Evolutionary conservation across 2,113 vertebrate genomes (phyloP).

Genomic region (Lasiurus cinereus): DNA sequence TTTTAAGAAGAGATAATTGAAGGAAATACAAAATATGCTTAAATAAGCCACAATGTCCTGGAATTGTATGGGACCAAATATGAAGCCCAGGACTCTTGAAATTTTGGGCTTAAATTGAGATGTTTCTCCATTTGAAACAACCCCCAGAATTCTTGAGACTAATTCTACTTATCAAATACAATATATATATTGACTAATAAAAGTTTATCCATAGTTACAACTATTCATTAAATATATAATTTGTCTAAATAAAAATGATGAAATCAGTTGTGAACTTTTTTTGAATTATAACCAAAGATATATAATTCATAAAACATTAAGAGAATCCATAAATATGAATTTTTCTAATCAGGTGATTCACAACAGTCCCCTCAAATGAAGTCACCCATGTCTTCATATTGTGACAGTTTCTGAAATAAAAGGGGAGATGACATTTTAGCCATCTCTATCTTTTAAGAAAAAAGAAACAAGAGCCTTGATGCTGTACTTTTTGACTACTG

Average conservation of each 20-base stretch:
- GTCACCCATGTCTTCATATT: not conserved
- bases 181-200: not conserved
- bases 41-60: conserved; percentile 26
- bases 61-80: conserved; percentile 24
- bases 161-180: not conserved
- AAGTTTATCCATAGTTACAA: not conserved
- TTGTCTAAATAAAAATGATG: conserved; percentile 10
- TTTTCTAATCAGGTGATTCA: not conserved
- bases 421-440: not conserved
- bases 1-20: conserved; percentile 29
- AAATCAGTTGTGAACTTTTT: not conserved
- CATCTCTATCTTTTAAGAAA: not conserved
- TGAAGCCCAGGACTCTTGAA: not conserved
- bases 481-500: not conserved
- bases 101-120: conserved; percentile 27
- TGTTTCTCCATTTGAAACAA: conserved; percentile 39
- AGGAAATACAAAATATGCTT: not conserved
- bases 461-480: not conserved
- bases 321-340: not conserved
- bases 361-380: not conserved
- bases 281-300: conserved; percentile 19
- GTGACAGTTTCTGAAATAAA: not conserved
- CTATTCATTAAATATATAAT: not conserved
- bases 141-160: conserved; percentile 6
- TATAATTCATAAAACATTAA: not conserved